These are phyloP conservation scores for Rhinogobius similis DNA, from an alignment of 2,113 vertebrate genomes.

Conservation along the genomic window DNA sequence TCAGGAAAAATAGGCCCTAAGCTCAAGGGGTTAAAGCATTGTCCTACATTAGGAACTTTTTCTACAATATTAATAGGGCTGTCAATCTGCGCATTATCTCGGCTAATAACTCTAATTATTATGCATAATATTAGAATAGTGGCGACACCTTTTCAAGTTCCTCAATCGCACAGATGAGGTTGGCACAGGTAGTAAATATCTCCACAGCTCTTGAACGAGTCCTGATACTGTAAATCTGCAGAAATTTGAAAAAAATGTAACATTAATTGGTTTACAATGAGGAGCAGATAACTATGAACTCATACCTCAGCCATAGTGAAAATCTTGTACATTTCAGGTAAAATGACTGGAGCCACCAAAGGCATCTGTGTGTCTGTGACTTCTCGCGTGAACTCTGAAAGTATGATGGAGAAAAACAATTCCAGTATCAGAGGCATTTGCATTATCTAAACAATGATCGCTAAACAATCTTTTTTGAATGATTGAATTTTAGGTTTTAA, in stretches of 20 bases:
- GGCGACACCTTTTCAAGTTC: conserved; percentile 92
- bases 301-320: conserved; percentile 97
- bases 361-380: conserved; percentile 99
- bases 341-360: conserved; percentile 94
- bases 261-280: not conserved
- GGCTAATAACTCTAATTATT: not conserved
- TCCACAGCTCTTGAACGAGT: conserved; percentile 94
- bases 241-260: not conserved
- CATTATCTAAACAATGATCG: too few relatives aligned
- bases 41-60: too few relatives aligned
- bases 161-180: conserved; percentile 97
- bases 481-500: too few relatives aligned
- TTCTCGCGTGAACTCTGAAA: conserved; percentile 93
- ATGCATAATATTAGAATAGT: not conserved
- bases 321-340: conserved; percentile 99
- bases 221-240: conserved; percentile 93
- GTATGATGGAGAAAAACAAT: not conserved
- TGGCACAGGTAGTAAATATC: conserved; percentile 98
- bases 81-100: not conserved
- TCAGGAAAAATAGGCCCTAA: too few relatives aligned
- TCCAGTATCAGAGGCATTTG: not conserved
- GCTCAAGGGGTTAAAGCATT: too few relatives aligned
- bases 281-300: not conserved
- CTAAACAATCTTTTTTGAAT: too few relatives aligned
- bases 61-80: not conserved